A percentile compares a stretch with the other conserved stretches of the same genome.
phyloP scores from a whole-genome alignment of 1,140 invertebrate genomes.

The Rhopalosiphum maidis region DNA sequence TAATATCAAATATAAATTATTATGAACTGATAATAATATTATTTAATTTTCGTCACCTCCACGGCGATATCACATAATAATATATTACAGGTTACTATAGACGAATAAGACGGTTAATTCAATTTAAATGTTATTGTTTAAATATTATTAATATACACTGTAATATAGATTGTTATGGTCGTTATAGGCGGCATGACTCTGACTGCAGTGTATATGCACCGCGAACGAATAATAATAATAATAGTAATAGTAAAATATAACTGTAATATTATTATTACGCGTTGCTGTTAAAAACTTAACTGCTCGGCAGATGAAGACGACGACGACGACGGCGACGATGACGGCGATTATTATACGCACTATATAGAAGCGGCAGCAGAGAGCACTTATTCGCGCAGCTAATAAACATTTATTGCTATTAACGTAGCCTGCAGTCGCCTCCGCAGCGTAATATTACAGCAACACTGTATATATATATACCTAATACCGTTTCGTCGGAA shows the following conservation, averaged over 20 bases:
- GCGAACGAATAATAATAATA: neutral
- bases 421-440: neutral
- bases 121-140: no score
- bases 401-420: slow-evolving; percentile 18
- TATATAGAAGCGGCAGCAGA: neutral
- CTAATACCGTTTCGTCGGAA: neutral
- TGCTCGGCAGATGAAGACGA: neutral
- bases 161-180: neutral
- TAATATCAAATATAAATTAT: neutral
- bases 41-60: neutral
- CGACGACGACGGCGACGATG: neutral
- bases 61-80: neutral
- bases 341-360: neutral
- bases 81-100: neutral
- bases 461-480: neutral
- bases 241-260: neutral
- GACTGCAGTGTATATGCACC: neutral
- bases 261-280: neutral
- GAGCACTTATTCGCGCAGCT: neutral
- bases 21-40: neutral
- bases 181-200: neutral
- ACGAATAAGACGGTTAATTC: no score
- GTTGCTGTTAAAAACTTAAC: neutral
- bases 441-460: neutral
- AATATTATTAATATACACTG: no score